Percentiles rank a stretch among this genome's conserved stretches.
Conservation (phyloP, 2,797 vertebrate genomes). For the Xiphorhynchus erythropygius region DNA sequence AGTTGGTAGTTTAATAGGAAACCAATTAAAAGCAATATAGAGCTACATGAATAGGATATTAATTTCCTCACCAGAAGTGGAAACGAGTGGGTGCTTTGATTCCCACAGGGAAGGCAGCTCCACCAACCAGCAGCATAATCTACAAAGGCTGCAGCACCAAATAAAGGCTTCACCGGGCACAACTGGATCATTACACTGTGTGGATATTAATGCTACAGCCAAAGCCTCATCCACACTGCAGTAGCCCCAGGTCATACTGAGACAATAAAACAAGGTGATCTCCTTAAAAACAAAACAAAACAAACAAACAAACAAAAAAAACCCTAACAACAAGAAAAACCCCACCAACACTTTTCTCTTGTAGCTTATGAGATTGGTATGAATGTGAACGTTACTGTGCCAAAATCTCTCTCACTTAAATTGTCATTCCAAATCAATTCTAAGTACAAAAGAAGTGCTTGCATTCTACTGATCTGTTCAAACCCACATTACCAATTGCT, state of each 20-base stretch:
- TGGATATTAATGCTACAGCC: not conserved
- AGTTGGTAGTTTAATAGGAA: conserved; percentile 1
- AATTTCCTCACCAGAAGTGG: conserved; percentile 18
- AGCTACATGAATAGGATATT: conserved; percentile 34
- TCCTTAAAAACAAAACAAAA: not conserved
- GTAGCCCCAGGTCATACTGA: not conserved
- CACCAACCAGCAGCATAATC: not conserved
- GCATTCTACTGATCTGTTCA: not conserved
- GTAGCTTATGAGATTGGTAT: not conserved
- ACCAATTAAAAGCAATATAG: conserved; percentile 51
- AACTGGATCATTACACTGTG: rapidly evolving
- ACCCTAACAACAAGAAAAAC: not conserved
- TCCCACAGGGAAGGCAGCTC: conserved; percentile 2
- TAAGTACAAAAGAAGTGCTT: not conserved
- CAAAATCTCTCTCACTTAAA: not conserved
- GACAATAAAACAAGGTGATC: conserved; percentile 36
- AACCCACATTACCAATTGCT: not conserved
- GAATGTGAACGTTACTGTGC: not conserved
- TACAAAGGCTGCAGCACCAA: conserved; percentile 3
- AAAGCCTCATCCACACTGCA: not conserved
- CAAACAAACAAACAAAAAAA: not conserved
- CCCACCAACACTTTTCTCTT: not conserved
- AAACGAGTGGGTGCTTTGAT: conserved; percentile 21
- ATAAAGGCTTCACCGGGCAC: not conserved
- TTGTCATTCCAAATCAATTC: conserved; percentile 50